Base-by-base conservation (phyloP, 2,888 invertebrate species). In the Capitulum mitella region DNA sequence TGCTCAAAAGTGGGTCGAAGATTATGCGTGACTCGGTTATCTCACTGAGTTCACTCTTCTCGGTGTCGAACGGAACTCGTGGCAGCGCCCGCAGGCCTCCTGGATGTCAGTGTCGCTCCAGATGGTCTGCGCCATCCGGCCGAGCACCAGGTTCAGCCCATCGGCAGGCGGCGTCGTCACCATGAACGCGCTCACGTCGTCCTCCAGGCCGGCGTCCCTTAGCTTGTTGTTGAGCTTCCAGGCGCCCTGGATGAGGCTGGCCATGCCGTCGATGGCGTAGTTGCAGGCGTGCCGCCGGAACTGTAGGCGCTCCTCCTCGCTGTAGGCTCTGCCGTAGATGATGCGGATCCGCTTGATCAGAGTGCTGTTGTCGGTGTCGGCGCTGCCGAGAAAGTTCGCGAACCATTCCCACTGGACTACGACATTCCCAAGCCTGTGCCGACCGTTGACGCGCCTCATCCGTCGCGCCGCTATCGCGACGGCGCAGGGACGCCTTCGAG, bases 301-400 rank as follows among this genome's bases (percentile, higher is more conserved):
- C 22, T n/a, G 54, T n/a, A n/a, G 26, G n/a, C 54, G 54, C 54
- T 54, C 54, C n/a, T 54, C n/a, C n/a, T 54, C n/a, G 3, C 5
- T 5, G 54, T 54, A 54, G n/a, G 22, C 54, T 26, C 54, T 54
- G n/a, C 54, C 54, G 54, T 54, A n/a, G 54, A 54, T 54, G 22
- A 54, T 54, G n/a, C 54, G 54, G n/a, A 54, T 54, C 54, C n/a
- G 54, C n/a, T 54, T 54, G n/a, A 54, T 54, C n/a, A 54, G 54
- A 2, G 54, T 54, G 54, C 54, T 54, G n/a, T 54, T 54, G 54
- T n/a, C 54, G 10, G 54, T 54, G 54, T n/a, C 54, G n/a, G 54
- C 54, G 54, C 54, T 54, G 54, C 54, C 54, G n/a, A 54, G 54
- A n/a, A 54, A 54, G 51, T n/a, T n/a, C n/a, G n/a, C n/a, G n/a